Base-by-base conservation (phyloP, 53 echinoderm and acorn worm species). In the Luidia sarsii region DNA sequence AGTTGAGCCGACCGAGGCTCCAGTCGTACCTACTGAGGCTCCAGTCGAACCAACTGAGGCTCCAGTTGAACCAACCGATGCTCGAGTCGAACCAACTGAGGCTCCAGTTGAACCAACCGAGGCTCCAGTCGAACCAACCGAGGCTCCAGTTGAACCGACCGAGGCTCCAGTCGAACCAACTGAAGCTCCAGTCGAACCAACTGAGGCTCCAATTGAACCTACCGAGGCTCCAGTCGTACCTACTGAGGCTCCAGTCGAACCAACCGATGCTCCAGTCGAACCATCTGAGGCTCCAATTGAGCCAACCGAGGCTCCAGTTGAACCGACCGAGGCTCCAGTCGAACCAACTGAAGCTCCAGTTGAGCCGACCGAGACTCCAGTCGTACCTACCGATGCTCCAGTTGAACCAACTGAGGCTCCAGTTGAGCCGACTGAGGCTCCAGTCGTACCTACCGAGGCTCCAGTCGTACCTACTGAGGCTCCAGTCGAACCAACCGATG, bases 401-500 rank as follows among this genome's bases (percentile, higher is more conserved):
- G 65, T 65, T 21, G 21, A 39, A 30, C 35, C 39, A 3, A 63
- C 63, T n/a, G 35, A 63, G 1, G 27, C 63, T 63, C 52, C 52
- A 52, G 57, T 57, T 57, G 57, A 27, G 14, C 57, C 57, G 4
- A 63, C 63, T 34, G 63, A 63, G 33, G 63, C 34, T 11, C 63
- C 63, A 52, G 52, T 52, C n/a, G 52, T 9, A 52, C 52, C 52
- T 4, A 52, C 52, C 18, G 52, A 52, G 8, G 52, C 52, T 52
- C 52, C 52, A 52, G 52, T 52, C 21, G 52, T 9, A 52, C 36
- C 25, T 16, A 34, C 63, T n/a, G 24, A 33, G 7, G 34, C 35
- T 33, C 35, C 35, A 37, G 57, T 57, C 18, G 56, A 33, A 0
- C 29, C 55, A 15, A 43, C 61, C 13, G 48, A 51, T 16, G 32